Evolutionary conservation across 1,140 invertebrate genomes (phyloP), one percentile per base, ranked within the genome.

Genomic region (Papilio polytes): DNA sequence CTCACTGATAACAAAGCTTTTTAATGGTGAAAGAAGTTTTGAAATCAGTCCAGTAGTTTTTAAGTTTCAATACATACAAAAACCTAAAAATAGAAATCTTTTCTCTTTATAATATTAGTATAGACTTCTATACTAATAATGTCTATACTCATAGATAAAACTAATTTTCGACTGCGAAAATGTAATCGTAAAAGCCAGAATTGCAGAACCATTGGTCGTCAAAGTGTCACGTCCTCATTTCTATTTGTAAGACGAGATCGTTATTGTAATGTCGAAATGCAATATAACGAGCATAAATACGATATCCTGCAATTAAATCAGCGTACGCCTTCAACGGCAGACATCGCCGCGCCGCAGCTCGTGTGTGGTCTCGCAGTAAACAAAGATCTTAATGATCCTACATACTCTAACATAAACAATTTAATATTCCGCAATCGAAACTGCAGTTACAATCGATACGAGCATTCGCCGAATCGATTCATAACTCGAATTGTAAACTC

Each of bases 301-400:
- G 89, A 92, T 94, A 93, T 94, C 93, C 93, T 92, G 92, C 91
- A 92, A 92, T 94, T 88, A 93, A 92, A 90, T 89, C 85, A 85
- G 74, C 81, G 88, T 92, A 94, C 87, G 91, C 91, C 92, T 93
- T 93, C 88, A 88, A 85, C 83, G 76, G 83, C 80, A 81, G 78
- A 88, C 87, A 88, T 88, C 81, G 88, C 89, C 90, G 89, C 53
- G 53, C 53, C 53, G 53, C 79, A 87, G 84, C 85, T 85, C 87
- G 89, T 89, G 93, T 94, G 93, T 93, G 92, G 92, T 94, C 91
- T 84, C 85, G 83, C 84, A 82, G 89, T 93, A 94, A 93, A 93
- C 91, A 91, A 91, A 90, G 85, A 88, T 94, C 89, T 92, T 92
- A 93, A 93, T 90, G 89, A 86, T 86, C 85, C 84, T 85, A 88